Evolutionary conservation across 2,113 vertebrate species (phyloP).

Genomic region (Pardalotus punctatus): DNA sequence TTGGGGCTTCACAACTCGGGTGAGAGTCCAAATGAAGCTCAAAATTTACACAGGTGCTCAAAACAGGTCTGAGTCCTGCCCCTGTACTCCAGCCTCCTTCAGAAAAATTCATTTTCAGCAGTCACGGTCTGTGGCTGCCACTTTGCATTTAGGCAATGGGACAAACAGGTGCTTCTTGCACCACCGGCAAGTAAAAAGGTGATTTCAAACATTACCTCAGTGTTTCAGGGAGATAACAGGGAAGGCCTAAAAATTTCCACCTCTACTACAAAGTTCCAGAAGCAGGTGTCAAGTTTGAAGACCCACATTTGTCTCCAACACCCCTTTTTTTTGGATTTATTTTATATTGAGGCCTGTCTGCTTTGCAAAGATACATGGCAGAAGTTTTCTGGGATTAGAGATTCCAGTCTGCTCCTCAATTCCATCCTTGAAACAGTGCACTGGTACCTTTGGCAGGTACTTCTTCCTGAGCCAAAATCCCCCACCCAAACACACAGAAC

Average conservation of each 20-base stretch:
- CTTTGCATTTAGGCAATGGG: not conserved
- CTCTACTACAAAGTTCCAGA: not conserved
- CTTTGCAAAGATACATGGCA: not conserved
- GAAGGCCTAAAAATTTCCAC: not conserved
- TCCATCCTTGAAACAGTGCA: not conserved
- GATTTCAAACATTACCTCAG: not conserved
- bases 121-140: not conserved
- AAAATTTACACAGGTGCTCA: not conserved
- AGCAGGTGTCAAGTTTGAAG: not conserved
- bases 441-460: not conserved
- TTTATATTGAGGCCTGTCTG: not conserved
- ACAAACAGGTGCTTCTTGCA: not conserved
- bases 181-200: not conserved
- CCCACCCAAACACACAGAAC: not conserved
- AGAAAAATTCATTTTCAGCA: not conserved
- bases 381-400: not conserved
- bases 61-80: not conserved
- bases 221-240: not conserved
- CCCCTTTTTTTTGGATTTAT: not conserved
- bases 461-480: not conserved
- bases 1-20: accelerated
- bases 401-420: not conserved
- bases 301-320: not conserved
- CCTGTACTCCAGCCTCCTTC: not conserved
- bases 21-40: accelerated